Base-by-base conservation (phyloP, 2,113 vertebrate species). In the Leucosticte australis region DNA sequence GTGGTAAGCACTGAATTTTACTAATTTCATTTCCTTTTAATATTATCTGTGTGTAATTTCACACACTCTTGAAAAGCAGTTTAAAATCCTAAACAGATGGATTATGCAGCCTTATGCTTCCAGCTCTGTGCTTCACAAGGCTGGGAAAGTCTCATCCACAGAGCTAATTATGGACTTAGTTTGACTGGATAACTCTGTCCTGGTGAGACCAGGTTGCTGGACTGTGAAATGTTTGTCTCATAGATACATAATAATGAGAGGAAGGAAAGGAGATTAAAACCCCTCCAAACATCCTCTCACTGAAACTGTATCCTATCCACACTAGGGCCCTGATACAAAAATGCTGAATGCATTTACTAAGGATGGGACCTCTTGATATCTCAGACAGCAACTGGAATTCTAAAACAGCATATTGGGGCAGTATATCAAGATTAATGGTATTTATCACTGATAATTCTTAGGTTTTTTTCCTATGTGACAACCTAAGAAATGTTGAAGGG, bases 111-210 rank as follows among this genome's bases (percentile, higher is more conserved):
- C 4, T 18, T 77, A 2, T 33, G 5, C 27, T 63, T 16, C 22
- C 23, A 69, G 4, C 4, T 67, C 13, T 37, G 9, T 77, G 9
- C 8, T 65, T 85, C 31, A 14, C 35, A 55, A 68, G 19, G 1
- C 39, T 67, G 18, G 31, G 42, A 86, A 81, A 31, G 7, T 42
- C 41, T 42, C 27, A 56, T 37, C 26, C 21, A 46, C 1, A 3
- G 8, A 4, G 9, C 3, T 15, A 67, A 0, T 63, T 75, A 24
- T 2, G 5, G 44, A 28, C 15, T 75, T 42, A 20, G 7, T 60
- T 79, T 47, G 14, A 41, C 7, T 55, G 27, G 4, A 13, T 39
- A 46, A 7, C 5, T 71, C 24, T 71, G 22, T 64, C 17, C 30
- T 60, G 24, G 49, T 31, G 30, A 68, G 35, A 63, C 15, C 2